These are phyloP conservation scores for Columba guinea DNA, from an alignment of 2,797 vertebrate species.

Conservation along the genomic window DNA sequence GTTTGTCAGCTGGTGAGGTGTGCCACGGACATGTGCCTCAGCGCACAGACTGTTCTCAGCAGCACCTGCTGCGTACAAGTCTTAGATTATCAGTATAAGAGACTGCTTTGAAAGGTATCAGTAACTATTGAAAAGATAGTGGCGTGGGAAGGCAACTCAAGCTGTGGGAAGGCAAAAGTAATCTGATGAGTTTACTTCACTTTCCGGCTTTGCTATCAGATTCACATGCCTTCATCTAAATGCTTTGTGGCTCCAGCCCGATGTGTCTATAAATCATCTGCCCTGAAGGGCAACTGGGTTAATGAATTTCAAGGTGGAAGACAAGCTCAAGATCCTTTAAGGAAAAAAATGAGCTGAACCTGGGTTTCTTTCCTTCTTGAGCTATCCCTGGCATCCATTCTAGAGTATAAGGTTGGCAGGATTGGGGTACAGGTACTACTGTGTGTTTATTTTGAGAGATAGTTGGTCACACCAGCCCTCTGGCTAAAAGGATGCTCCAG, in stretches of 20 bases:
- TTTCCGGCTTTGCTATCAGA: not conserved
- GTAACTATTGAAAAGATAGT: not conserved
- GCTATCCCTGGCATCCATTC: not conserved
- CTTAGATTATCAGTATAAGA: not conserved
- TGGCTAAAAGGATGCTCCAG: not conserved
- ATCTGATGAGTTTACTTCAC: not conserved
- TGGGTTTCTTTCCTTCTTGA: not conserved
- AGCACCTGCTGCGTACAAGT: not conserved
- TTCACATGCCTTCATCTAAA: not conserved
- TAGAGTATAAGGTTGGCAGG: not conserved
- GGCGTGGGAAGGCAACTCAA: not conserved
- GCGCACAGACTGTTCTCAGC: not conserved
- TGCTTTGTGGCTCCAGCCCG: not conserved
- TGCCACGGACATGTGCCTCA: not conserved
- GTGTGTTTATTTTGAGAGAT: not conserved
- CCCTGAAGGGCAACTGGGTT: not conserved
- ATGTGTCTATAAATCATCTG: not conserved
- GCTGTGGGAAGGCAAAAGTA: not conserved
- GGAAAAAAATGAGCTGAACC: not conserved
- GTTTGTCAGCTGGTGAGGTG: not conserved
- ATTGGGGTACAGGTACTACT: accelerated
- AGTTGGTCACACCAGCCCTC: not conserved
- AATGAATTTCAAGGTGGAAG: not conserved
- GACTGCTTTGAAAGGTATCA: not conserved
- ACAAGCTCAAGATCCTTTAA: not conserved